These are phyloP conservation scores for Actinemys pallida DNA, from an alignment of 2,113 vertebrate genomes.

Conservation along the genomic window DNA sequence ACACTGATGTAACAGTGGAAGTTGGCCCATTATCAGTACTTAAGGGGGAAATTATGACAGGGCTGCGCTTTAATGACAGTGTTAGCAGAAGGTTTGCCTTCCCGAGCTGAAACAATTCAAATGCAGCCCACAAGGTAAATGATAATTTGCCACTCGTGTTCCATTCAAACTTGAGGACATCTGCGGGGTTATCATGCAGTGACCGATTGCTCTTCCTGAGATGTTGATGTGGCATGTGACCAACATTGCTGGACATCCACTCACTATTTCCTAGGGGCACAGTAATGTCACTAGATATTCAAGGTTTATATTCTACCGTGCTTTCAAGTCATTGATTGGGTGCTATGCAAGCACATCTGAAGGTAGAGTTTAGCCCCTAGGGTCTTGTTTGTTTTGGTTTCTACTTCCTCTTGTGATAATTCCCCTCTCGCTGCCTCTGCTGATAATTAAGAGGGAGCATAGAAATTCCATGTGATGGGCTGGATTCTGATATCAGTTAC, in stretches of 20 bases:
- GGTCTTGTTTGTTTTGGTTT: neutral
- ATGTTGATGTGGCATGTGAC: neutral
- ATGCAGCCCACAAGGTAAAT: constrained; percentile 8
- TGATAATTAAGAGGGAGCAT: neutral
- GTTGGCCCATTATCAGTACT: neutral
- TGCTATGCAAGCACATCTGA: neutral
- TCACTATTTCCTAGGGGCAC: neutral
- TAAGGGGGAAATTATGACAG: neutral
- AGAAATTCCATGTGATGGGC: neutral
- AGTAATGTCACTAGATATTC: neutral
- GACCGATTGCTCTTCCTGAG: neutral
- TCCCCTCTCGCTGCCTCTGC: neutral
- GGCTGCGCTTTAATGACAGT: neutral
- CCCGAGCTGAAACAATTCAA: neutral
- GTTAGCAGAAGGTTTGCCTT: fast-evolving
- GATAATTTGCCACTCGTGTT: neutral
- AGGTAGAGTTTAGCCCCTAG: neutral
- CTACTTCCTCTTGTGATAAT: neutral
- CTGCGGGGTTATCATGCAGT: neutral
- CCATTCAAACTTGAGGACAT: neutral
- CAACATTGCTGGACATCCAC: neutral
- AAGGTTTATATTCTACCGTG: neutral
- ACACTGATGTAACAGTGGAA: neutral
- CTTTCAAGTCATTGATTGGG: neutral
- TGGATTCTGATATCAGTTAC: neutral